Base-by-base conservation (phyloP, 1,140 invertebrate genomes). In the Ooceraea biroi region DNA sequence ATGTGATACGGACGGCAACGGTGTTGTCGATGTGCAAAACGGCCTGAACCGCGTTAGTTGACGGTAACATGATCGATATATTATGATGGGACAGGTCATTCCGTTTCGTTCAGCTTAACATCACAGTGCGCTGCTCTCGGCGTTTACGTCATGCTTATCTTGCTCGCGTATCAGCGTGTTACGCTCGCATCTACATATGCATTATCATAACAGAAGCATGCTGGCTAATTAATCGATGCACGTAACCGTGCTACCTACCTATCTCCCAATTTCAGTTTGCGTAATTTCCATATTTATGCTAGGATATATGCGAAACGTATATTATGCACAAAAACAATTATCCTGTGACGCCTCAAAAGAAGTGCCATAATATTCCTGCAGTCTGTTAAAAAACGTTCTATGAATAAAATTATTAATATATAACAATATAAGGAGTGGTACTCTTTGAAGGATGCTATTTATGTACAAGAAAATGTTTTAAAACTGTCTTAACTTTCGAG, bases 91-190 rank as follows among this genome's bases (percentile, higher is more conserved):
- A 74, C 57, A 48, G 55, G 68, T 82, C 78, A 72, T 82, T 73
- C 44, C 69, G 78, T 74, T 82, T 82, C 69, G 78, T 82, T 82
- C 69, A 48, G 78, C 57, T 74, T 82, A 74, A 74, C 71, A 61
- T 52, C 57, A 30, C 69, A 30, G 71, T 25, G n/a, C 55, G 27
- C 57, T 36, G 58, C 55, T 41, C 36, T 17, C n/a, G 1, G 19
- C 69, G 57, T 74, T 74, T 58, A 48, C 30, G 78, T 82, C 78
- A 71, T 71, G 65, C 76, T 80, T 71, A 80, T 80, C 76, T 80
- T 80, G 22, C 25, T 57, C 52, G 76, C 60, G 61, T 77, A 55
- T 66, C 61, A 55, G 63, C 63, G 19, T 46, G 50, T 30, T 78
- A 78, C 63, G 65, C 65, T 58, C 25, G 41, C 50, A 71, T 80